phyloP scores from a whole-genome alignment of 2,113 vertebrate species.

The Python bivittatus region DNA sequence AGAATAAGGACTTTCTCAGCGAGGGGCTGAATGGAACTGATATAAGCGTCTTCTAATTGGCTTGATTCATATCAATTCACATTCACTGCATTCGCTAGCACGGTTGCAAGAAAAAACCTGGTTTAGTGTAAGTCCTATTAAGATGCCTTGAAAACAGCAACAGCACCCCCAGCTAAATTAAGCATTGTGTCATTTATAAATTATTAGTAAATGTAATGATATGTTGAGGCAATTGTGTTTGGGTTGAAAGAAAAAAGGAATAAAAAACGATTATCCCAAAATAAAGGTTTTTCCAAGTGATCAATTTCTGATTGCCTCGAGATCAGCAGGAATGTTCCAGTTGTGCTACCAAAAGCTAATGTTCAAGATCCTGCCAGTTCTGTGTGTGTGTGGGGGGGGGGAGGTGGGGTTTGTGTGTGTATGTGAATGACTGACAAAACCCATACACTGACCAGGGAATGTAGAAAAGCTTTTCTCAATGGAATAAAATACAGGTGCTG shows the following conservation, averaged over 20 bases:
- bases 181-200: background rate
- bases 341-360: background rate
- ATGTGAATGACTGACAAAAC: background rate
- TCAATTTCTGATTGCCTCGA: background rate
- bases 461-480: background rate
- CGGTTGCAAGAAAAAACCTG: background rate
- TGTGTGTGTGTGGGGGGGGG: background rate
- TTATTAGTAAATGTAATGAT: background rate
- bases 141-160: background rate
- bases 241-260: background rate
- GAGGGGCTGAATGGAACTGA: background rate
- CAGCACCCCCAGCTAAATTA: background rate
- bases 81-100: background rate
- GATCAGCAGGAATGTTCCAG: conserved; percentile 13
- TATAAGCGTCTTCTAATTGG: background rate
- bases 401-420: no score
- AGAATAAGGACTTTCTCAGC: background rate
- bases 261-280: conserved; percentile 11
- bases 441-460: background rate
- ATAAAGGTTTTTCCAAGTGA: conserved; percentile 13
- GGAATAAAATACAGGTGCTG: background rate
- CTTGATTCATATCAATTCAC: background rate
- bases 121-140: background rate
- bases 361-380: background rate
- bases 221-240: background rate